Evolutionary conservation across 2,888 invertebrate genomes (phyloP), one percentile per base, ranked within the genome.

Genomic region (Rhagophthalmus giganteus): DNA sequence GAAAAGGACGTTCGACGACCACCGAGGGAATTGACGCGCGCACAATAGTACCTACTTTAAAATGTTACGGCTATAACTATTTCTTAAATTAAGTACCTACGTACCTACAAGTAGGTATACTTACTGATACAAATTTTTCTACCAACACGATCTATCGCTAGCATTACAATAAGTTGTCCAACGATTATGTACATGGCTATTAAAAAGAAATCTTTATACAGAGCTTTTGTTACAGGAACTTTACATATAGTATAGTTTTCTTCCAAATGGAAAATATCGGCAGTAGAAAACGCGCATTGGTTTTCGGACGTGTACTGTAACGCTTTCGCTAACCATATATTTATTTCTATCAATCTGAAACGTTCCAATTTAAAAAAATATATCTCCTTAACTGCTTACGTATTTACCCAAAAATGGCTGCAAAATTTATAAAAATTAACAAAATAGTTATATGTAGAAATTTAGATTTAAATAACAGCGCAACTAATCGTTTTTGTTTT

Each of bases 361-460:
- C 8, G 14, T 30, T 10, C 12, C 13, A 30, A 9, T 5, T 28
- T 11, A 9, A 8, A 5, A 11, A 28, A 2, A 27, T 3, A 9
- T n/a, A n/a, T n/a, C n/a, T n/a, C n/a, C n/a, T n/a, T n/a, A n/a
- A n/a, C n/a, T n/a, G n/a, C n/a, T n/a, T n/a, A 20, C 20, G 7
- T 5, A 20, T 20, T 15, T 63, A 65, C 68, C 64, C 63, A 34
- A 62, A 41, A 24, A 64, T 47, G 16, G 63, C 38, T 1, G 61
- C 11, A 14, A 63, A 54, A 51, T 61, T 68, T 12, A 64, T 25
- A 8, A 57, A 9, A 2, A 61, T 49, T 25, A 68, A 45, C 6
- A 55, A 10, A 1, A 58, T 10, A 0, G 65, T 65, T 2, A 51
- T 34, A 2, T 15, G 14, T 12, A 52, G n/a, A 53, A 64, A 68